Conservation (phyloP, 2,888 invertebrate species). For the Clostera curtula region DNA sequence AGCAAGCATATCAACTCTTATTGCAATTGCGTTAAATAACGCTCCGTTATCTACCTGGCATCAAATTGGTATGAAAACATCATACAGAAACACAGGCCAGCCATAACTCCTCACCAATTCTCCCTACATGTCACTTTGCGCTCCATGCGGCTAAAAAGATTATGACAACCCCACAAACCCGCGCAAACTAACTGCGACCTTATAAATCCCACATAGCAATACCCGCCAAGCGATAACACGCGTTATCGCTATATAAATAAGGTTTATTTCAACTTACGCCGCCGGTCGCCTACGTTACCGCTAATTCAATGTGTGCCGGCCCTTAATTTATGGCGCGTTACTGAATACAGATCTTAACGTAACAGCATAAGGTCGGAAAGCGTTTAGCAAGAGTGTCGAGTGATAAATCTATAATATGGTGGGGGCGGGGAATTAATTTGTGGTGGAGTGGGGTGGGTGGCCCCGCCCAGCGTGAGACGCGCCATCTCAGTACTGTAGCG, state of each 20-base stretch:
- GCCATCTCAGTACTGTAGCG: slow-evolving; percentile 71
- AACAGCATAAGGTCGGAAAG: slow-evolving; percentile 64
- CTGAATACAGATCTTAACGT: slow-evolving; percentile 63
- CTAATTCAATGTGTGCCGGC: slow-evolving; percentile 66
- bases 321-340: slow-evolving; percentile 62
- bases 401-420: slow-evolving; percentile 75
- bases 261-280: slow-evolving; percentile 38
- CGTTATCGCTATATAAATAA: slow-evolving; percentile 33
- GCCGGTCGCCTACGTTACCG: slow-evolving; percentile 45
- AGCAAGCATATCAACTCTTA: too few relatives aligned
- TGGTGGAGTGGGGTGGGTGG: slow-evolving; percentile 44
- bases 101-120: slow-evolving; percentile 49
- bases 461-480: slow-evolving; percentile 56
- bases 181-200: slow-evolving; percentile 49
- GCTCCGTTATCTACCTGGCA: too few relatives aligned
- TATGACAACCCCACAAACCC: slow-evolving; percentile 63
- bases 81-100: too few relatives aligned
- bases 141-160: slow-evolving; percentile 70
- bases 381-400: slow-evolving; percentile 55
- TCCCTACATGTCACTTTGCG: slow-evolving; percentile 52
- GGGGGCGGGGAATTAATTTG: slow-evolving; percentile 70
- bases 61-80: slow-evolving; percentile 43
- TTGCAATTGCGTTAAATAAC: too few relatives aligned
- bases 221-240: slow-evolving; percentile 29
- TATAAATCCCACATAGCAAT: slow-evolving; percentile 50